Percentiles rank a stretch among this genome's conserved stretches.
Evolutionary conservation across 2,113 vertebrate genomes (phyloP).

Genomic region (Nerophis ophidion): DNA sequence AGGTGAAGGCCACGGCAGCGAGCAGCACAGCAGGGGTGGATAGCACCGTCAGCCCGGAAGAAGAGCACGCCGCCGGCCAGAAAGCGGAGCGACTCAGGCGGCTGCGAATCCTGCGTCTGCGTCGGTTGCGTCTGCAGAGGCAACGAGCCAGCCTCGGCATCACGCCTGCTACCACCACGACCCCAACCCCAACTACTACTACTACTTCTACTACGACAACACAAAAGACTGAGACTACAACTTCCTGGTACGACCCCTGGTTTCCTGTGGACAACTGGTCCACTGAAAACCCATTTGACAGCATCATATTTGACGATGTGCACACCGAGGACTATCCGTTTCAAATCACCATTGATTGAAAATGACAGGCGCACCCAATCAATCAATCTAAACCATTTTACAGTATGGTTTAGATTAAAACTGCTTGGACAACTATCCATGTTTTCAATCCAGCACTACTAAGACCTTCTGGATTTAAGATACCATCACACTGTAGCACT

Average conservation of each 20-base stretch:
- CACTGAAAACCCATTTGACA: constrained; percentile 52
- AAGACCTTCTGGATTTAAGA: no score
- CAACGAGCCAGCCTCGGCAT: constrained; percentile 23
- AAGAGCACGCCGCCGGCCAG: constrained; percentile 12
- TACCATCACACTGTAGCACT: no score
- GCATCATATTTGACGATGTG: constrained; percentile 38
- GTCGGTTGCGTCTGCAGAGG: constrained; percentile 41
- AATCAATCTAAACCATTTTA: no score
- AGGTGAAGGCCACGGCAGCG: constrained; percentile 1
- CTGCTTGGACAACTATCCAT: no score
- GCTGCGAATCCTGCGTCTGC: constrained; percentile 50
- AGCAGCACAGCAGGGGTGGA: background rate
- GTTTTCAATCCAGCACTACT: no score
- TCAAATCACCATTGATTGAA: constrained; percentile 61
- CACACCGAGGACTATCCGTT: constrained; percentile 69
- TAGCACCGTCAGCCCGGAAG: background rate
- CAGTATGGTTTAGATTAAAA: no score
- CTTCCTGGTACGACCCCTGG: constrained; percentile 69
- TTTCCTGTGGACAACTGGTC: constrained; percentile 48
- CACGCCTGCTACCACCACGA: background rate
- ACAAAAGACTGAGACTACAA: constrained; percentile 42
- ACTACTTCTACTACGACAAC: constrained; percentile 18
- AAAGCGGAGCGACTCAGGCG: constrained; percentile 35
- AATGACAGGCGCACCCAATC: constrained; percentile 10
- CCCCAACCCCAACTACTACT: constrained; percentile 11